A percentile compares a stretch with the other conserved stretches of the same genome.
These are phyloP conservation scores for Drosophila insularis DNA, from an alignment of 1,140 invertebrate genomes.

Conservation along the genomic window DNA sequence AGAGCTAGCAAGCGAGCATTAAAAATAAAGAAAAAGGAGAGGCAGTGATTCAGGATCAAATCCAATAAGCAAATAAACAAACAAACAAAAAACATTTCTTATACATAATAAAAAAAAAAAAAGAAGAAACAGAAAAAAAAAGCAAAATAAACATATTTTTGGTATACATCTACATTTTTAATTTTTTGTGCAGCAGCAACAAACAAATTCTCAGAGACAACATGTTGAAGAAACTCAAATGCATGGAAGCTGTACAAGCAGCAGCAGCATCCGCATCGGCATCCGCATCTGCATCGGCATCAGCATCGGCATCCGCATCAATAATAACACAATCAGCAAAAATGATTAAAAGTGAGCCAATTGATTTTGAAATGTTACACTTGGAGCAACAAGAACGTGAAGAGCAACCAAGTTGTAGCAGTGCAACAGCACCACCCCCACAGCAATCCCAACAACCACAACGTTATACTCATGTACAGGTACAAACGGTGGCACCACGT, in stretches of 20 bases:
- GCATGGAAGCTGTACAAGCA: constrained; percentile 70
- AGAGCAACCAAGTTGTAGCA: constrained; percentile 6
- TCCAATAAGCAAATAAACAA: constrained; percentile 45
- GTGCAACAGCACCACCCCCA: constrained; percentile 11
- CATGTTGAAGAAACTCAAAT: constrained; percentile 79
- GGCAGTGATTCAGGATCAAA: constrained; percentile 73
- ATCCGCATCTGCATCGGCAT: constrained; percentile 4
- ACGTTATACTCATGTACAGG: constrained; percentile 73
- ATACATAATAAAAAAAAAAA: constrained; percentile 28
- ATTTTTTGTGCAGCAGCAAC: constrained; percentile 26
- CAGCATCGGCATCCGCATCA: neutral
- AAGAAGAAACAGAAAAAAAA: constrained; percentile 2
- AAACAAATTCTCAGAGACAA: constrained; percentile 19
- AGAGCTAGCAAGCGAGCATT: constrained; percentile 27
- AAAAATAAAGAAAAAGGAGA: constrained; percentile 20
- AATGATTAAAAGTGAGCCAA: constrained; percentile 73
- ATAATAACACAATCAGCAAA: constrained; percentile 33
- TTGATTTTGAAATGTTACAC: constrained; percentile 76
- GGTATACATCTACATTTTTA: constrained; percentile 45
- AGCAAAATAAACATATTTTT: constrained; percentile 25
- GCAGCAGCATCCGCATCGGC: constrained; percentile 49
- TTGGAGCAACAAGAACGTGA: constrained; percentile 57
- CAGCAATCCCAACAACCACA: constrained; percentile 30
- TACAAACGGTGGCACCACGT: constrained; percentile 71
- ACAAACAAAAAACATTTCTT: constrained; percentile 21